phyloP scores from a whole-genome alignment of 2,888 invertebrate species.

The Campoletis raptor region DNA sequence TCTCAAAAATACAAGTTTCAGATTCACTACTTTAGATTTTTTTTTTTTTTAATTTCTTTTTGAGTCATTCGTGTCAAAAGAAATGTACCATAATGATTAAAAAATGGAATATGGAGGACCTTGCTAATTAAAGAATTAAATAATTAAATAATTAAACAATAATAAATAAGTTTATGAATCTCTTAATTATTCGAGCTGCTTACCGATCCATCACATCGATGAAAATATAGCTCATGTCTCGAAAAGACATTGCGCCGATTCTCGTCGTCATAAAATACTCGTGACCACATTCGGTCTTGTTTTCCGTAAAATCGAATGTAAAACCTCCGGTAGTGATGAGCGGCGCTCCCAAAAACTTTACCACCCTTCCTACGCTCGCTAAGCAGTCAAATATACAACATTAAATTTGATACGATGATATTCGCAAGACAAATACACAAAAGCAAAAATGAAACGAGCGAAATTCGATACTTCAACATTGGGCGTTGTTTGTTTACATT shows the following conservation, averaged over 20 bases:
- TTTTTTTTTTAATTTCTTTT: not conserved
- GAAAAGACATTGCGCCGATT: slow-evolving; percentile 90
- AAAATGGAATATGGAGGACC: not conserved
- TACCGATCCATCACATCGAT: slow-evolving; percentile 90
- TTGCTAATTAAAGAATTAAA: not conserved
- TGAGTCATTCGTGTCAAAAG: not conserved
- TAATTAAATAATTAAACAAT: not conserved
- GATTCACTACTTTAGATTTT: not conserved
- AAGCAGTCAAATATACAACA: slow-evolving; percentile 1
- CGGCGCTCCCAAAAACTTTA: slow-evolving; percentile 92
- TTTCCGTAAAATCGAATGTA: slow-evolving; percentile 91
- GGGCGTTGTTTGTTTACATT: not conserved
- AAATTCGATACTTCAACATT: not conserved
- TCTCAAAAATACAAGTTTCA: too few relatives aligned
- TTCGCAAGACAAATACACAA: not conserved
- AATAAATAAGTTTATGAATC: not conserved
- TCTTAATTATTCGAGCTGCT: slow-evolving; percentile 73
- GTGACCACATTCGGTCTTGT: slow-evolving; percentile 89
- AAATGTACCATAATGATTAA: not conserved
- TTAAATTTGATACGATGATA: not conserved
- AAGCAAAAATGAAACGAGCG: not conserved
- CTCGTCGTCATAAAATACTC: slow-evolving; percentile 93
- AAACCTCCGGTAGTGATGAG: slow-evolving; percentile 93
- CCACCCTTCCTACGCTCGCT: slow-evolving; percentile 93
- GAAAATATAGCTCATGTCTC: slow-evolving; percentile 90